Evolutionary conservation across 2,797 vertebrate species (phyloP), one percentile per base, ranked within the genome.

Genomic region (Oceanodroma leucorhoa): DNA sequence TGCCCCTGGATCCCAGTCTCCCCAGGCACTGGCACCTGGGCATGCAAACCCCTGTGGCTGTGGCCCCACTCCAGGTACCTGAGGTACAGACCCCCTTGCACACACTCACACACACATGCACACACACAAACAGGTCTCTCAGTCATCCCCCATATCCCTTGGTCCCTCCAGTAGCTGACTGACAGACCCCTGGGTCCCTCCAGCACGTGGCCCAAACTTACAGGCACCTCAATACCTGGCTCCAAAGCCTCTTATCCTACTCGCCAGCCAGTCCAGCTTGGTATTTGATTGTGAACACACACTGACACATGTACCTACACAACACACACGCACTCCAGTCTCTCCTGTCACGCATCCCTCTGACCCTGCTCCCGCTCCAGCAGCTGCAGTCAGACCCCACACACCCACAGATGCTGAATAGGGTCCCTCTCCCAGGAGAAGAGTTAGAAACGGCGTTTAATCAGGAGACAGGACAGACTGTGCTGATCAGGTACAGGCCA

Each of bases 281-380:
- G 26, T 45, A 66, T 58, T 72, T 26, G 12, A 15, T 24, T 22
- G 27, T 54, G 50, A 73, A 64, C 18, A 36, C 13, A n/a, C 8
- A 9, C 12, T n/a, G 64, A 62, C 8, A 22, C 27, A 12, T 8
- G 7, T 11, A 24, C 7, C 20, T 55, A 38, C 11, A 50, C 2
- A n/a, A 54, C 5, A 54, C 66, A 69, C 11, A 15, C 1, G 0
- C 7, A 6, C 26, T 60, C 20, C 1, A 1, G 26, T 43, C 30
- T 78, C 43, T 71, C 41, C n/a, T 51, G 46, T 34, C 40, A 40
- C 43, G 15, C 1, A 1, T 32, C 11, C 11, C 51, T 66, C n/a
- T 60, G 40, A 57, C 27, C 8, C 61, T 45, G 36, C 48, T 55
- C 20, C 6, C 1, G 1, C 45, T 71, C 15, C 62, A 66, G 29